Base-by-base conservation (phyloP, 1,140 invertebrate species). In the Hypsibius dujardini region DNA sequence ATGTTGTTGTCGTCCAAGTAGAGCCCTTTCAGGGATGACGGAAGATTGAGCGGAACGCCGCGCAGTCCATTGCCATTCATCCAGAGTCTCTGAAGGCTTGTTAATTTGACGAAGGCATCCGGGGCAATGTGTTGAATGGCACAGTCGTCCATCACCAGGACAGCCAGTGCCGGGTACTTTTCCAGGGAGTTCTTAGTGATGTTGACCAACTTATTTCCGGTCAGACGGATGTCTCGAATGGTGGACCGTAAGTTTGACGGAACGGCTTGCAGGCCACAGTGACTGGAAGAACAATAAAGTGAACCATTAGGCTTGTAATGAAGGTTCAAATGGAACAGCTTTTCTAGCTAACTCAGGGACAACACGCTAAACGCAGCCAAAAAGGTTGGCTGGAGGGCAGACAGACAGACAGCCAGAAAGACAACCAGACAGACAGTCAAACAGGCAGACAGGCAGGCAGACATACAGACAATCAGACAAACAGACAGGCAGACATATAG, bases 141-240 rank as follows among this genome's bases (percentile, higher is more conserved):
- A 42, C 62, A 67, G 62, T 67, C 62, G 45, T 67, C 62, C 12
- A 45, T 3, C 62, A 42, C 42, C 12, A 67, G 42, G 7, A 67
- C 42, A 42, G 62, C 62, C 45, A 67, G 42, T 15, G 12, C 42
- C 12, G 3, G 12, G 42, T 67, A 67, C 12, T 42, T 12, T 42
- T 45, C 62, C 12, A 67, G 42, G 12, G 3, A 15, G 12, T 67
- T 12, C 12, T 42, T 12, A 42, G 12, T 67, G 12, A 67, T 12
- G 3, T 7, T 7, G 42, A 42, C 7, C 12, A 67, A 45, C 3
- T 67, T 67, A 42, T 67, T 67, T 3, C 62, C 62, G 42, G 12
- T 67, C 3, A 67, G 42, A 3, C 62, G 62, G 62, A 67, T 67
- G 42, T 67, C 62, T 12, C 62, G 62, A 45, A 67, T 67, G 12